phyloP scores from a whole-genome alignment of 2,797 vertebrate species.

The Scomberomorus guttatus region DNA sequence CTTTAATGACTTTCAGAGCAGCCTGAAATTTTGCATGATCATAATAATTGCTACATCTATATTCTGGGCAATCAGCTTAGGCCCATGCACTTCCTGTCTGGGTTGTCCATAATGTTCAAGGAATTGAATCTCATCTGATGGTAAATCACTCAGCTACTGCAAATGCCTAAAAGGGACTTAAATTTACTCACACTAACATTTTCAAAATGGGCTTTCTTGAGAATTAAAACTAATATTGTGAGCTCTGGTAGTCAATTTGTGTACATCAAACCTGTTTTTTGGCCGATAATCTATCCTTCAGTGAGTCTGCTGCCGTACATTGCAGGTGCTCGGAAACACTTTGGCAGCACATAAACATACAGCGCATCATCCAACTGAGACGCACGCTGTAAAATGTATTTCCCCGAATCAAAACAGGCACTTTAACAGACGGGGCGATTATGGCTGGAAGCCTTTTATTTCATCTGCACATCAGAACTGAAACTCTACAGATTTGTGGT shows the following conservation, averaged over 20 bases:
- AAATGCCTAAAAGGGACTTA: background rate
- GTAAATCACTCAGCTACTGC: background rate
- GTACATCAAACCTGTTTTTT: slow-evolving; percentile 54
- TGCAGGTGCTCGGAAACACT: slow-evolving; percentile 60
- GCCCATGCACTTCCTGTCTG: background rate
- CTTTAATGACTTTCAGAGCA: too few relatives aligned
- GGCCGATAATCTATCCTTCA: slow-evolving; percentile 45
- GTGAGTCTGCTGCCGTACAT: slow-evolving; percentile 9
- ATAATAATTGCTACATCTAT: background rate
- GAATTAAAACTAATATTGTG: slow-evolving; percentile 46
- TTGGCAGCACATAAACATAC: slow-evolving; percentile 64
- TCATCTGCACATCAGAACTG: slow-evolving; percentile 70
- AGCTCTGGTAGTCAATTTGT: slow-evolving; percentile 59
- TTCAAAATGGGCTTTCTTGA: slow-evolving; percentile 30
- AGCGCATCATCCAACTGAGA: slow-evolving; percentile 61
- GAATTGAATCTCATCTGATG: background rate
- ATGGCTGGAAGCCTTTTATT: slow-evolving; percentile 67
- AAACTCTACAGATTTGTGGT: slow-evolving; percentile 45
- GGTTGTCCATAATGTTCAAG: background rate
- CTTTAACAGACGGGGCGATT: slow-evolving; percentile 61
- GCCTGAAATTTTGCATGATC: background rate
- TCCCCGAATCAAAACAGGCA: slow-evolving; percentile 58
- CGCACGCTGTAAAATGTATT: slow-evolving; percentile 56
- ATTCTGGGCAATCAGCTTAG: background rate
- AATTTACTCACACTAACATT: slow-evolving; percentile 1